Evolutionary conservation across 1,140 invertebrate species (phyloP), one percentile per base, ranked within the genome.

Genomic region (Lepidurus couesii): DNA sequence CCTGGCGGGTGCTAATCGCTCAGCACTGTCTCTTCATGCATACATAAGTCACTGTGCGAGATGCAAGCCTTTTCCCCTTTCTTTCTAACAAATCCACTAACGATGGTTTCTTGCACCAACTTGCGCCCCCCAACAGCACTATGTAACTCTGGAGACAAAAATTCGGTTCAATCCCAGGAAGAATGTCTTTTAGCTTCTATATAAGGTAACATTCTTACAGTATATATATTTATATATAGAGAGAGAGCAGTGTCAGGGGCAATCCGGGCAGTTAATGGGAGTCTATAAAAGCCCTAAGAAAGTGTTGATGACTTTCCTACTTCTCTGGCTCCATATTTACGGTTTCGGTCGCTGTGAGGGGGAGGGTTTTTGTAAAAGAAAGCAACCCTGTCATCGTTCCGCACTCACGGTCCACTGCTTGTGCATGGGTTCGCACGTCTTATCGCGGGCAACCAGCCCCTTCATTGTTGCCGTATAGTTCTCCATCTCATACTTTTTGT

Each of bases 371-470:
- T 21, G 1, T 13, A 7, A 65, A 65, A 21, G 21, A 65, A 65
- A 65, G 53, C 53, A 65, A 65, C 16, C 53, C 53, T 65, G 53
- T 65, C 53, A 65, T 65, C 53, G 53, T 65, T 65, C 53, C 53
- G 53, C 53, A 65, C 53, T 65, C 53, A 65, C 53, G 53, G 53
- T 65, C 53, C 53, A 65, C 53, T 65, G 53, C 53, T 65, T 65
- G 53, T 65, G 53, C 53, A 65, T 65, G 53, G 53, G 53, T 65
- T 65, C 53, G 53, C 53, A 65, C 53, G 53, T 65, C 53, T 65
- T 65, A 65, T 65, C 53, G 53, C 53, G 53, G 53, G 53, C 53
- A 65, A 65, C 53, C 53, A 65, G 53, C 53, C 53, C 53, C 21
- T 65, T 65, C 53, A 65, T 65, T 65, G 53, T 65, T 65, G 53